A percentile compares a stretch with the other conserved stretches of the same genome.
Evolutionary conservation across 2,113 vertebrate species (phyloP).

Genomic region (Piprites chloris): DNA sequence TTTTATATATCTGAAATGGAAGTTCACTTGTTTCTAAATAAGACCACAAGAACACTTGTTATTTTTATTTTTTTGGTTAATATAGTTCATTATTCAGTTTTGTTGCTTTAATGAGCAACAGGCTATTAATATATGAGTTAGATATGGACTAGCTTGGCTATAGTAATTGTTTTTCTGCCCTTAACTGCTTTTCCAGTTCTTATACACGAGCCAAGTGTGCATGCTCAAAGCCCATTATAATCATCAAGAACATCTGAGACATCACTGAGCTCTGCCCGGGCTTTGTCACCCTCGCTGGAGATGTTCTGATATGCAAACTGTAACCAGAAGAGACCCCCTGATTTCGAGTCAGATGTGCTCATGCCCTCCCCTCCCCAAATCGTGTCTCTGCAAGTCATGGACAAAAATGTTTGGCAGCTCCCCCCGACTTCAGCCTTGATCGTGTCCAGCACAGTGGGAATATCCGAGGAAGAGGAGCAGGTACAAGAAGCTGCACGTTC

Average conservation of each 20-base stretch:
- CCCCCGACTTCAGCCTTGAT: background rate
- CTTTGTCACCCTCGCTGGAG: background rate
- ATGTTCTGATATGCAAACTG: background rate
- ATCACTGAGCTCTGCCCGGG: background rate
- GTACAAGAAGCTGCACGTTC: fast-evolving
- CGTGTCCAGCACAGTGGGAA: background rate
- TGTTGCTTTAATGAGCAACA: background rate
- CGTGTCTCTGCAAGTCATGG: background rate
- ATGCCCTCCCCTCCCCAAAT: background rate
- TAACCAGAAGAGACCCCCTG: background rate
- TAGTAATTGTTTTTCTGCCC: background rate
- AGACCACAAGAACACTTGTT: background rate
- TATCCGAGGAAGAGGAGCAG: background rate
- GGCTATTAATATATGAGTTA: background rate
- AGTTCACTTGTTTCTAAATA: background rate
- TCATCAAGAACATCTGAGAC: background rate
- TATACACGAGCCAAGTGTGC: fast-evolving
- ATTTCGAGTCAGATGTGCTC: background rate
- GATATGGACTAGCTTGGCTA: background rate
- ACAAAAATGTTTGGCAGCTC: background rate
- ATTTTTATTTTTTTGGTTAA: background rate
- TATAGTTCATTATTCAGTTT: background rate
- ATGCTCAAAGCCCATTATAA: background rate
- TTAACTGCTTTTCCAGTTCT: background rate
- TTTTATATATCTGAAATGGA: background rate